phyloP scores from a whole-genome alignment of 2,797 vertebrate species.

The Lophotriccus pileatus region DNA sequence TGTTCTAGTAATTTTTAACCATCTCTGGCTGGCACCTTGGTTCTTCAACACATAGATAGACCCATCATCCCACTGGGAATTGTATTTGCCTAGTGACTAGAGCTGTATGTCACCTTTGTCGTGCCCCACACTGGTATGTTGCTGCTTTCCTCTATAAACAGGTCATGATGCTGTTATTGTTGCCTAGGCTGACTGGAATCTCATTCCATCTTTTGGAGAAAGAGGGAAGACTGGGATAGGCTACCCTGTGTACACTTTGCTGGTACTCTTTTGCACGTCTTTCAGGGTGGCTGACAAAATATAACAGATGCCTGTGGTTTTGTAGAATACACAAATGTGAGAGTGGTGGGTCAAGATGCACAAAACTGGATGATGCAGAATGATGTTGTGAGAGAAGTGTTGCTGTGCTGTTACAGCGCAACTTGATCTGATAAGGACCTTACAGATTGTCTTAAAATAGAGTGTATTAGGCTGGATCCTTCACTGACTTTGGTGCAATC shows the following conservation, averaged over 20 bases:
- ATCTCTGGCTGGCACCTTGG: neutral
- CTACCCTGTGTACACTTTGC: neutral
- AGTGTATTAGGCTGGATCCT: neutral
- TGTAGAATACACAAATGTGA: neutral
- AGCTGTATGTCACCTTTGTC: neutral
- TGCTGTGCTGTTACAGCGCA: neutral
- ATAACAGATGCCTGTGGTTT: neutral
- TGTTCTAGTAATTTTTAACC: neutral
- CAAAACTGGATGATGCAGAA: neutral
- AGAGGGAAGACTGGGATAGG: neutral
- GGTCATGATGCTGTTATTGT: neutral
- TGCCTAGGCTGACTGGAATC: neutral
- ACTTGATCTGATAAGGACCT: neutral
- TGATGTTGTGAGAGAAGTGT: neutral
- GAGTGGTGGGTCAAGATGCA: neutral
- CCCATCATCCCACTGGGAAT: neutral
- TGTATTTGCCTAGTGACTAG: neutral
- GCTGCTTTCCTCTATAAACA: neutral
- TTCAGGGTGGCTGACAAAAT: neutral
- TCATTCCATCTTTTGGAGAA: neutral
- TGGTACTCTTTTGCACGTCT: neutral
- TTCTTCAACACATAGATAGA: neutral
- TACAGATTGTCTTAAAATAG: neutral
- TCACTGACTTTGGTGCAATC: neutral
- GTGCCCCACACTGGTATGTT: neutral